Conservation (phyloP, 2,888 invertebrate genomes). For the Nemotelus nigrinus region DNA sequence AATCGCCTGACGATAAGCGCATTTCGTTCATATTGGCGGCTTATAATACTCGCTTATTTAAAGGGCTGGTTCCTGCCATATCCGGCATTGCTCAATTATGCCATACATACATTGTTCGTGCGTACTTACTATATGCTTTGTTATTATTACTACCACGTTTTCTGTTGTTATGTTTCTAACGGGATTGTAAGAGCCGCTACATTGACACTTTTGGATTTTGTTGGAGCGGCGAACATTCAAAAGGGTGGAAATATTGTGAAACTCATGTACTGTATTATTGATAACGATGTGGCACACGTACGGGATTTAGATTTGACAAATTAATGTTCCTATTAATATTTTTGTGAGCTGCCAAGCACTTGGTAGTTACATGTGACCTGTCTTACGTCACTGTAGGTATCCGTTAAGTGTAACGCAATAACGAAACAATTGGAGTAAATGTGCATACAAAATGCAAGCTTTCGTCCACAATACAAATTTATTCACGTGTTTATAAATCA, state of each 20-base stretch:
- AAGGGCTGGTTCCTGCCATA: slow-evolving; percentile 42
- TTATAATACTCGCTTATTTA: slow-evolving; percentile 50
- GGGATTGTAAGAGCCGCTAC: background rate
- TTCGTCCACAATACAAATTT: no score
- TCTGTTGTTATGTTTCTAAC: slow-evolving; percentile 15
- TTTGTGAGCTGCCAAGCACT: background rate
- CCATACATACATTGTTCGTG: slow-evolving; percentile 27
- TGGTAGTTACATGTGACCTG: background rate
- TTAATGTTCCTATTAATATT: slow-evolving; percentile 1
- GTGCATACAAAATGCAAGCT: no score
- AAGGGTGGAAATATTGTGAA: slow-evolving; percentile 18
- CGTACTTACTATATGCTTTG: slow-evolving; percentile 18
- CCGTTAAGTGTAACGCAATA: no score
- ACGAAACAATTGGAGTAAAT: no score
- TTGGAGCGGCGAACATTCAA: background rate
- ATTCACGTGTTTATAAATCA: no score
- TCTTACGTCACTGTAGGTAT: background rate
- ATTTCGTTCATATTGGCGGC: slow-evolving; percentile 43
- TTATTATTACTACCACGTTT: slow-evolving; percentile 21
- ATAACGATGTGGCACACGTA: slow-evolving; percentile 27
- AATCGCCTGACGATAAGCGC: slow-evolving; percentile 48
- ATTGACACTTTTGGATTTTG: background rate
- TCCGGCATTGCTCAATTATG: slow-evolving; percentile 24
- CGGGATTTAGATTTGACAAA: slow-evolving; percentile 5
- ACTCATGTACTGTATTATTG: slow-evolving; percentile 33